Base-by-base conservation (phyloP, 2,888 invertebrate species). In the Orgyia antiqua region DNA sequence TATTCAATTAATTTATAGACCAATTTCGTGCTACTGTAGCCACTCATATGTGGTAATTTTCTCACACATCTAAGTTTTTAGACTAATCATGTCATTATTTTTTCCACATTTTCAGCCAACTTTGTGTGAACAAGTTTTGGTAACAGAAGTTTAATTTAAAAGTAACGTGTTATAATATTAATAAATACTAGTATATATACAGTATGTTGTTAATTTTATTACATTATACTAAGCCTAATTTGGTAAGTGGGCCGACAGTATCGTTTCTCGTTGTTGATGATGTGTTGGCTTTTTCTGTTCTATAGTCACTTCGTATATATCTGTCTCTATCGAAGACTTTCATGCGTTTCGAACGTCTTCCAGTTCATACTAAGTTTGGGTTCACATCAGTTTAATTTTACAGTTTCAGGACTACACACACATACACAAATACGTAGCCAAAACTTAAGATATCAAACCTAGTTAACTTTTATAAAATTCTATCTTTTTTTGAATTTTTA, bases 71-170 rank as follows among this genome's bases (percentile, higher is more conserved):
- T 58, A 49, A 56, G 57, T 68, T 68, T 26, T 64, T 71, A 73
- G 67, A 79, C 72, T 82, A 80, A 80, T 63, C 64, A 71, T 68
- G 42, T 42, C 55, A 68, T 74, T 60, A 68, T 75, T 69, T 75
- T 67, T 74, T 77, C 66, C 70, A 74, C 64, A 76, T 83, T 84
- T 86, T 71, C 86, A 86, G 86, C 84, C 73, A 82, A 80, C 83
- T 82, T 76, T 82, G 77, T 82, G 83, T 86, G 83, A 84, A 84
- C 82, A 75, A 73, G 70, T 76, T 75, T 82, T 68, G 80, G 79
- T 80, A 82, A 78, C 57, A 64, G 74, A 70, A 65, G 76, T 72
- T 72, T 74, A 64, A 71, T 76, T 76, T 77, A 73, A 73, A 68
- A 75, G 77, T 75, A 66, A 75, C 61, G 73, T 73, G 73, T 74